Evolutionary conservation across 2,888 invertebrate genomes (phyloP).

Genomic region (Ophion ellenae): DNA sequence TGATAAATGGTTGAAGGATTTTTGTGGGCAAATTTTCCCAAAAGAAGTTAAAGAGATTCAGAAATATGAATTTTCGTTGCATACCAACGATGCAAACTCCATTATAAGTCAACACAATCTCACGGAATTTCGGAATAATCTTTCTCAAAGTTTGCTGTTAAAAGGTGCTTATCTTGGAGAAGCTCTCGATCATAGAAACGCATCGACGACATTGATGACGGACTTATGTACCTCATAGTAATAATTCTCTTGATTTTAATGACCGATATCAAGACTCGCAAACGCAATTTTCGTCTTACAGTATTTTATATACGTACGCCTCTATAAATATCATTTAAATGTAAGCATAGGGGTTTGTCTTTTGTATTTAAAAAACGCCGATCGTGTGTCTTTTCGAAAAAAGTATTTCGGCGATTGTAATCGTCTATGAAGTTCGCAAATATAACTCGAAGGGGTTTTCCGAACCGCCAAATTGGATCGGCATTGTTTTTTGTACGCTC

Average conservation of each 20-base stretch:
- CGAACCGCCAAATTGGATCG: neutral
- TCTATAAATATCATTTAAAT: neutral
- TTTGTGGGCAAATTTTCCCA: no score
- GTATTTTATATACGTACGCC: neutral
- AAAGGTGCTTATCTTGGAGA: neutral
- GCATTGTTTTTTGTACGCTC: neutral
- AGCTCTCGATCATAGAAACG: slow-evolving; percentile 1
- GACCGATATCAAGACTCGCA: no score
- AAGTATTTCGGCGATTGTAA: neutral
- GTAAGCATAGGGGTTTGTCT: neutral
- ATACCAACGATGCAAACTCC: no score
- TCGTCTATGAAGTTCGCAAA: neutral
- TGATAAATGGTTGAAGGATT: no score
- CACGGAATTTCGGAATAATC: neutral
- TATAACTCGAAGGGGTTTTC: neutral
- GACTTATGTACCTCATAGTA: slow-evolving; percentile 22
- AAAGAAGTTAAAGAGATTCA: no score
- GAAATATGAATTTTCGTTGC: no score
- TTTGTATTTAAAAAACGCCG: neutral
- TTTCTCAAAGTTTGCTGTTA: neutral
- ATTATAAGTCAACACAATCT: neutral
- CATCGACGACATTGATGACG: slow-evolving; percentile 3
- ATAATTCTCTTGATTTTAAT: slow-evolving; percentile 4
- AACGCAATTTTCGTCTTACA: neutral
- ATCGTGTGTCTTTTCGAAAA: neutral